Conservation (phyloP, 30 jellyfish, hydroid and myxozoan species). For the Aurelia sp. region DNA sequence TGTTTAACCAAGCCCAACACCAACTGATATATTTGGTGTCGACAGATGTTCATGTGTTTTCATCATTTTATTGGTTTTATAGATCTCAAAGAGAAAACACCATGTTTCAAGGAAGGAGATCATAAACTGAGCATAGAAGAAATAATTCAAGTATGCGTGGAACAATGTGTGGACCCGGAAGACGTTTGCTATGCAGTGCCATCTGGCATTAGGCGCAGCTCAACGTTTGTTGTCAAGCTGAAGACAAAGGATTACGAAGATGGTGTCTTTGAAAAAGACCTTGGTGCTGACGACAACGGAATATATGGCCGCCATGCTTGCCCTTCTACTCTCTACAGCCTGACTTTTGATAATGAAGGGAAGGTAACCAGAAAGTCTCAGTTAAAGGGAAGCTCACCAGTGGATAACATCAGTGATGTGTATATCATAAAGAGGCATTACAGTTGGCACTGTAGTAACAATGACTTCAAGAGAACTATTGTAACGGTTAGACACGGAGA, state of each 20-base stretch:
- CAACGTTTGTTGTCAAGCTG: conserved; percentile 23
- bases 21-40: conserved; percentile 3
- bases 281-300: conserved; percentile 31
- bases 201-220: conserved; percentile 11
- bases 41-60: not conserved
- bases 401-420: conserved; percentile 10
- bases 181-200: conserved; percentile 35
- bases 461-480: conserved; percentile 21
- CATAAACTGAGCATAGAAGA: conserved; percentile 14
- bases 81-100: conserved; percentile 16
- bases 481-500: conserved; percentile 11
- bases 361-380: conserved; percentile 9
- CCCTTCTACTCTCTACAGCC: conserved; percentile 33
- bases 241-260: conserved; percentile 11
- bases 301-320: conserved; percentile 32
- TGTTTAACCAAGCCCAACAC: no score
- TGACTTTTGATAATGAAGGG: conserved; percentile 5
- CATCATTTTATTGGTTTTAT: conserved; percentile 18
- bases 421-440: conserved; percentile 17
- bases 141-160: conserved; percentile 16
- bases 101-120: conserved; percentile 16
- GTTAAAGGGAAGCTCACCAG: conserved; percentile 16
- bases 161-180: conserved; percentile 6
- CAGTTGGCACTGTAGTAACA: conserved; percentile 33
- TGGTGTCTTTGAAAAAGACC: conserved; percentile 22